Evolutionary conservation across 2,113 vertebrate species (phyloP), one percentile per base, ranked within the genome.

Genomic region (Calyptommatus sinebrachiatus): DNA sequence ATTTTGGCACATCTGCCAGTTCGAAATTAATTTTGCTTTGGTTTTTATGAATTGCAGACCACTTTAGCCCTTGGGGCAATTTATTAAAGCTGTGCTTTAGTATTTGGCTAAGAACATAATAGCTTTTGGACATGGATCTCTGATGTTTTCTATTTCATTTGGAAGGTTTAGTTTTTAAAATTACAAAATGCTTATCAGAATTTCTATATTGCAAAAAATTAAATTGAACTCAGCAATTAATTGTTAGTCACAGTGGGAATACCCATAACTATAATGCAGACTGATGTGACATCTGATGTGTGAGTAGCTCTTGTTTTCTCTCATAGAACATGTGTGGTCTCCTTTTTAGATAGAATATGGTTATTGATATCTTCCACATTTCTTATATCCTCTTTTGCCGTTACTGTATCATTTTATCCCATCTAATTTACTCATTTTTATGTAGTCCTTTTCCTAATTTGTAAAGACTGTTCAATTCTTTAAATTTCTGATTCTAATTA

Each of bases 41-140:
- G 53, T 87, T 90, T 88, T 89, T 92, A 89, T 89, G 88, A 89
- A 87, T 21, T 79, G 74, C 79, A 86, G 83, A 77, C 8, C 84
- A 85, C 31, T 75, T 89, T 86, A 16, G 75, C 90, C 67, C 81
- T 87, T 76, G 2, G 7, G n/a, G 14, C 83, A 82, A 80, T 89
- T 95, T 95, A 93, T 92, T 95, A 93, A 92, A 89, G 79, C 91
- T 93, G 94, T 94, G 94, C 95, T 93, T 96, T 91, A 87, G 95
- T 95, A 93, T 90, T 96, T 96, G 95, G 95, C 95, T 95, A 94
- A 93, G 92, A 96, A 94, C 95, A 89, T 87, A 87, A 41, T 78
- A 91, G 90, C 88, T 78, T 77, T 90, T 86, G 85, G 91, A 94
- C 91, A 92, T 90, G 81, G 90, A 91, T 94, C 94, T 95, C 96